Conservation (phyloP, 2,113 vertebrate genomes). For the Regulus satrapa region DNA sequence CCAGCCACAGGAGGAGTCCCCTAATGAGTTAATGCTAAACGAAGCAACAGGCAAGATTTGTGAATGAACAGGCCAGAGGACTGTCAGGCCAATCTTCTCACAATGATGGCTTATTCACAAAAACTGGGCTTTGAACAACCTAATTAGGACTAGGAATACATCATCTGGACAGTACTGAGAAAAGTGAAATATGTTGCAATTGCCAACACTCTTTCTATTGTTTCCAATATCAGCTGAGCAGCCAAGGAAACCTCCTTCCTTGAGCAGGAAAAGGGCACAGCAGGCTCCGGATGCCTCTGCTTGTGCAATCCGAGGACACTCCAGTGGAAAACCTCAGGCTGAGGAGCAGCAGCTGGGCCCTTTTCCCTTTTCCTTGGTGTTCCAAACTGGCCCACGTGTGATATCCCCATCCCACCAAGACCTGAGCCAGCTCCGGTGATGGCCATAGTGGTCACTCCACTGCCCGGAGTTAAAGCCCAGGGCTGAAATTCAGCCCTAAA, state of each 20-base stretch:
- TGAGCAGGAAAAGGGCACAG: not conserved
- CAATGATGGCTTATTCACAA: slow-evolving; percentile 59
- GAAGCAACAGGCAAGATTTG: slow-evolving; percentile 43
- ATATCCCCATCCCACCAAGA: not conserved
- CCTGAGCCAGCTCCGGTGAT: not conserved
- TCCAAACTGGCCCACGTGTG: fast-evolving
- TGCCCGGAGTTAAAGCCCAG: not conserved
- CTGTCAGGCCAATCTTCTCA: slow-evolving; percentile 36
- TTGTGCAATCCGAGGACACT: not conserved
- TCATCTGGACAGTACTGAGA: slow-evolving; percentile 41
- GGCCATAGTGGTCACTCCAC: fast-evolving
- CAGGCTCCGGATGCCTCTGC: not conserved
- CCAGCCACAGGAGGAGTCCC: not conserved
- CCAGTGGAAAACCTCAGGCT: not conserved
- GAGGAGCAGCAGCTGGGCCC: not conserved
- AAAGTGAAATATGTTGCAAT: slow-evolving; percentile 37
- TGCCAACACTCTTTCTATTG: not conserved
- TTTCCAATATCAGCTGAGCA: not conserved
- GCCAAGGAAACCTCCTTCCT: not conserved
- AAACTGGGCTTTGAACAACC: slow-evolving; percentile 46
- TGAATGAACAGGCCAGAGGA: slow-evolving; percentile 42
- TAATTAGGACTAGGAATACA: slow-evolving; percentile 49
- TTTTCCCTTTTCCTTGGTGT: not conserved
- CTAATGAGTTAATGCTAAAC: not conserved
- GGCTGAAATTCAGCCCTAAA: not conserved